phyloP scores from a whole-genome alignment of 2,888 invertebrate species.

The Acholoe squamosa region DNA sequence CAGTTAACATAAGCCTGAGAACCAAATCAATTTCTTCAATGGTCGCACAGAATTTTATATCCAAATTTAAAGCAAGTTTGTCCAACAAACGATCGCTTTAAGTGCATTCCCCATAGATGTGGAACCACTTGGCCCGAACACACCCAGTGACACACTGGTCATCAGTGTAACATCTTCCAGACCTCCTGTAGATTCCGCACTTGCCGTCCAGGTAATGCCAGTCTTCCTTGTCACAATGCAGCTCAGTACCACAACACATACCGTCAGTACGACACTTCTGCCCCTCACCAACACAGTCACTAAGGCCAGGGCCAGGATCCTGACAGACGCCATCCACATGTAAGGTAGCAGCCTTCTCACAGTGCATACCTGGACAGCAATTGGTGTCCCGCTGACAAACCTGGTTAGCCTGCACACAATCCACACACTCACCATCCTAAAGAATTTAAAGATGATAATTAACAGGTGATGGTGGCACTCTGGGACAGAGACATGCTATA shows the following conservation, averaged over 20 bases:
- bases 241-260: background rate
- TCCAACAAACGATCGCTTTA: too few relatives aligned
- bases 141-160: constrained; percentile 36
- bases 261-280: background rate
- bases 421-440: constrained; percentile 9
- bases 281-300: background rate
- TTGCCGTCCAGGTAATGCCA: background rate
- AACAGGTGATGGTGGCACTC: too few relatives aligned
- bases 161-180: constrained; percentile 24
- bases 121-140: background rate
- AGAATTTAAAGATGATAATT: too few relatives aligned
- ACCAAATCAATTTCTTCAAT: too few relatives aligned
- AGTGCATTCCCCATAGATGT: background rate
- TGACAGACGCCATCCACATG: background rate
- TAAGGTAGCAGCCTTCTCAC: background rate
- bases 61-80: too few relatives aligned
- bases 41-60: too few relatives aligned
- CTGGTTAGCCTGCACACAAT: background rate
- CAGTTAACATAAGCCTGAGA: too few relatives aligned
- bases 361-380: constrained; percentile 29
- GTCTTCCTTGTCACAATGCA: constrained; percentile 46
- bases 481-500: too few relatives aligned
- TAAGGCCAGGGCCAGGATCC: too few relatives aligned
- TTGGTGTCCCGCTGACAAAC: background rate
- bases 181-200: background rate